Evolutionary conservation across 2,888 invertebrate species (phyloP), one percentile per base, ranked within the genome.

Genomic region (Hecatera dysodea): DNA sequence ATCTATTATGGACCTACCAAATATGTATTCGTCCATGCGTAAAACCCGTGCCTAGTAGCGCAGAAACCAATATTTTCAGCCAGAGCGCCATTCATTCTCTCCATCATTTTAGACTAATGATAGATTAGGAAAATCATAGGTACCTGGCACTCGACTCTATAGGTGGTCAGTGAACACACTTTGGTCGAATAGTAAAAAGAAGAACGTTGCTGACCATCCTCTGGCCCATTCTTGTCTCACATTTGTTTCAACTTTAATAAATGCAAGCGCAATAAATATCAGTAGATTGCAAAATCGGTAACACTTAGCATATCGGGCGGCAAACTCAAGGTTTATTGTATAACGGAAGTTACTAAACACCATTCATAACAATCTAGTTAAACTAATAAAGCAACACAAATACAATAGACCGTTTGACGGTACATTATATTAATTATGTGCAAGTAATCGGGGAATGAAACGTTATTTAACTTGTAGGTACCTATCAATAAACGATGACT

Each of bases 361-460:
- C 56, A 66, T 76, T 57, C 66, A 72, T 72, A 78, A 66, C 72
- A 72, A 72, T 67, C 60, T 63, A 52, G 63, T 46, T 64, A 36
- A 64, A 48, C 44, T 46, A 61, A 69, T 61, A 79, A 62, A 79
- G 68, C 68, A 61, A 78, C 53, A 65, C 74, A 64, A 78, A 78
- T 65, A 69, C 69, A 74, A 74, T 52, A 44, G 48, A 65, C 22
- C 53, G 65, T 62, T 78, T 62, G 55, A 48, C 52, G 63, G 52
- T 48, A 68, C 55, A 65, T 69, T 74, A 59, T 65, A 79, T 74
- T 65, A 69, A 78, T 78, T 62, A 78, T 69, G 55, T 79, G 77
- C 64, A 65, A 79, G 69, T 69, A 56, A 22, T n/a, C 29, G 48
- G 52, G 39, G 22, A 50, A 74, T 74, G 44, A 62, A 69, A 50